These are phyloP conservation scores for Tinea trinotella DNA, from an alignment of 2,888 invertebrate genomes.

Conservation along the genomic window DNA sequence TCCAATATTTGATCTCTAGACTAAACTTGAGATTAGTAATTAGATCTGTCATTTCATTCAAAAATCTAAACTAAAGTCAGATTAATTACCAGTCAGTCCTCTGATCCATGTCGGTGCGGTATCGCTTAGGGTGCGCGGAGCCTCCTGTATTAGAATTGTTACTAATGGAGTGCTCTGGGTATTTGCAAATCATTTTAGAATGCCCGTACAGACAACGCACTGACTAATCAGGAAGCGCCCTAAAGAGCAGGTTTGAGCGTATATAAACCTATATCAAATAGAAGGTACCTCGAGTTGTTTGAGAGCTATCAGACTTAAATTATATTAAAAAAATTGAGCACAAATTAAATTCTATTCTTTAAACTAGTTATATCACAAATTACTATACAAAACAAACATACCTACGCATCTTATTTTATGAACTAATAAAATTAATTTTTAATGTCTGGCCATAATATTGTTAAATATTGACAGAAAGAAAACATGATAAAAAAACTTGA, in stretches of 20 bases:
- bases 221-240: not conserved
- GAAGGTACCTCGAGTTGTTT: not conserved
- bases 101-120: too few species aligned
- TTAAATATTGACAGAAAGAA: too few species aligned
- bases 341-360: not conserved
- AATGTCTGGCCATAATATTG: not conserved
- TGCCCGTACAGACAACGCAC: not conserved
- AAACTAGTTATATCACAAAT: slow-evolving; percentile 5
- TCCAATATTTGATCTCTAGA: too few species aligned
- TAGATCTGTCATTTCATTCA: too few species aligned
- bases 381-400: not conserved
- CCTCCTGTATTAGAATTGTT: too few species aligned
- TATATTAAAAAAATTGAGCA: slow-evolving; percentile 6
- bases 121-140: too few species aligned
- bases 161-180: too few species aligned
- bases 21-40: too few species aligned
- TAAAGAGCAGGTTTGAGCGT: not conserved
- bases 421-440: not conserved
- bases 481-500: too few species aligned
- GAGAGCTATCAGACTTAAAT: not conserved
- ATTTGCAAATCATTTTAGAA: not conserved
- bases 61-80: too few species aligned
- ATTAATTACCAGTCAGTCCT: too few species aligned
- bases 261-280: not conserved
- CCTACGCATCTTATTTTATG: not conserved